phyloP scores from a whole-genome alignment of 2,888 invertebrate genomes.

The Andrena marginata region DNA sequence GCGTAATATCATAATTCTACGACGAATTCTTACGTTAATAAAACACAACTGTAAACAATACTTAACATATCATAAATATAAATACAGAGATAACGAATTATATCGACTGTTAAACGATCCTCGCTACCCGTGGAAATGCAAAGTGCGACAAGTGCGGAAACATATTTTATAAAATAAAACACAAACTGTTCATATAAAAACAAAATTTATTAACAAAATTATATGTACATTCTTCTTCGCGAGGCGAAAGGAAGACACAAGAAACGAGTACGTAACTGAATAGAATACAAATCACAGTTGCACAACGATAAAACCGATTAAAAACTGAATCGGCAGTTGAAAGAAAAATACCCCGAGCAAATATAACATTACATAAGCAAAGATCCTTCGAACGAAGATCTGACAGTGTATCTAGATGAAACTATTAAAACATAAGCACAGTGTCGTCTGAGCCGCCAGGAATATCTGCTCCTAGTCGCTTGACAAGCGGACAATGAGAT shows the following conservation, averaged over 20 bases:
- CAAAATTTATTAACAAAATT: slow-evolving; percentile 62
- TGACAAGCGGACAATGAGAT: not conserved
- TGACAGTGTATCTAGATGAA: not conserved
- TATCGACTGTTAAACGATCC: too few species aligned
- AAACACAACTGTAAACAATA: not conserved
- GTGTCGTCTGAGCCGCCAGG: not conserved
- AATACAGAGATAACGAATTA: too few species aligned
- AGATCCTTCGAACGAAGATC: not conserved
- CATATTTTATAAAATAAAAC: slow-evolving; percentile 58
- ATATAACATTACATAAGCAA: slow-evolving; percentile 11
- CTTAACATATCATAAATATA: not conserved
- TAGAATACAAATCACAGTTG: not conserved
- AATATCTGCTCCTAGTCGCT: not conserved
- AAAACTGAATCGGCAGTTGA: not conserved
- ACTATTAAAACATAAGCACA: not conserved
- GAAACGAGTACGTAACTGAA: slow-evolving; percentile 14
- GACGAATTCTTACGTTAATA: not conserved
- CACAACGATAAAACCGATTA: not conserved
- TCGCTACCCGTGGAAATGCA: not conserved
- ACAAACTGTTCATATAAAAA: slow-evolving; percentile 41
- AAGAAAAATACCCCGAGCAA: slow-evolving; percentile 10
- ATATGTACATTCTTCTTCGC: slow-evolving; percentile 28
- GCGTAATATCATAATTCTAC: not conserved
- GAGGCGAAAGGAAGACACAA: not conserved
- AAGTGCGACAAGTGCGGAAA: slow-evolving; percentile 13